Base-by-base conservation (phyloP, 2,113 vertebrate genomes). In the Gymnorhina tibicen region DNA sequence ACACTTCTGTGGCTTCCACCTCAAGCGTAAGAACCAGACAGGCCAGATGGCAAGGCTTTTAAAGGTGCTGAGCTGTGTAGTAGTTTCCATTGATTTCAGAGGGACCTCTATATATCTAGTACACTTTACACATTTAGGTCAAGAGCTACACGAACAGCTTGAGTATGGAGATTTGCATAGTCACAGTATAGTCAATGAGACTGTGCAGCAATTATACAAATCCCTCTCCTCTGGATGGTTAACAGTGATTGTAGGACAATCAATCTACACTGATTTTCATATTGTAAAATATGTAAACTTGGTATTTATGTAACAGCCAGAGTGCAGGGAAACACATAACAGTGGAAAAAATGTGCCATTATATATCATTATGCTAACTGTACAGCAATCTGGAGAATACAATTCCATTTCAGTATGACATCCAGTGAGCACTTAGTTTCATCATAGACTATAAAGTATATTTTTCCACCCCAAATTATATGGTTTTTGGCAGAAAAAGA, bases 401-500 rank as follows among this genome's bases (percentile, higher is more conserved):
- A 78, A 81, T 70, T 93, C 30, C 47, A 75, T 93, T 95, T 93
- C 64, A 81, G 18, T 81, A 60, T 81, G 89, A 74, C 76, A 93
- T 81, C 28, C 60, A 93, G 52, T 81, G 19, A 89, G 41, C 41
- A 92, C 37, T 95, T 88, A 88, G 52, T 81, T 96, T 91, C 73
- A 88, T 96, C 68, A 89, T 64, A 75, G 46, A 59, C 55, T 58
- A 87, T 81, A 72, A 96, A 96, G 24, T 88, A 60, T 78, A 72
- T 52, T 78, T 96, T 96, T 92, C 73, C 50, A 87, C 60, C 32
- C 16, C 11, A 52, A 90, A 91, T 92, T 92, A 64, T 39, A 78
- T 60, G 32, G 84, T 78, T 92, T 96, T 92, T 96, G 96, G 90
- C 96, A 92, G 52, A 66, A 89, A 89, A 94, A 75, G 15, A 72